Conservation (phyloP, 2,797 vertebrate species). For the Protonibea diacanthus region DNA sequence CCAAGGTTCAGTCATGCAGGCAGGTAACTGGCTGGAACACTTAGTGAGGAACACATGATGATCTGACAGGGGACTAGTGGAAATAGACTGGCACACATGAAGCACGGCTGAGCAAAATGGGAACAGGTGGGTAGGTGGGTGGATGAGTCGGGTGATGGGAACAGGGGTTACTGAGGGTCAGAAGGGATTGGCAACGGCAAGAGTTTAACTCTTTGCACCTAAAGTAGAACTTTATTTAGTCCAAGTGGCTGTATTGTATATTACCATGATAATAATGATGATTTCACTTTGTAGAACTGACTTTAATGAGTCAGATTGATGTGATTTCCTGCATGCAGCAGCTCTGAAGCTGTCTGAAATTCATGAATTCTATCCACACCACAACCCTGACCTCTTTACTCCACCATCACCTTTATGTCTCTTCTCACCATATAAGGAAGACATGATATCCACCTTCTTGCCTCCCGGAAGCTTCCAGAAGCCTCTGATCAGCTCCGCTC, state of each 20-base stretch:
- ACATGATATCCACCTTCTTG: slow-evolving; percentile 31
- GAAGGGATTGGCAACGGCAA: too few species aligned
- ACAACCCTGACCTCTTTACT: slow-evolving; percentile 26
- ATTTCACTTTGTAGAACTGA: neutral
- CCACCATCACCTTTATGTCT: neutral
- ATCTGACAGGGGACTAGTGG: neutral
- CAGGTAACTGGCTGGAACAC: neutral
- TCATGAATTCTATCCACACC: neutral
- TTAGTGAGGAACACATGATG: neutral
- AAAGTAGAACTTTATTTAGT: neutral
- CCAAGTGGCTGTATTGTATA: neutral
- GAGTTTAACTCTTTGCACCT: too few species aligned
- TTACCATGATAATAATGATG: neutral
- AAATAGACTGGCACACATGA: neutral
- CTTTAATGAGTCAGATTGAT: neutral
- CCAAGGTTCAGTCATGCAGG: neutral
- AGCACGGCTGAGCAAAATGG: neutral
- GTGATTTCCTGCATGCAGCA: slow-evolving; percentile 14
- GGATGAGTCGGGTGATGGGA: too few species aligned
- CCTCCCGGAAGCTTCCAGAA: slow-evolving; percentile 62
- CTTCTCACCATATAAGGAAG: slow-evolving; percentile 12
- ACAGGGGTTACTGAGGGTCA: too few species aligned
- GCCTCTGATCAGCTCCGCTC: slow-evolving; percentile 60
- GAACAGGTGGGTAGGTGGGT: neutral
- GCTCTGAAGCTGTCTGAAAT: slow-evolving; percentile 1